Evolutionary conservation across 2,113 vertebrate genomes (phyloP).

Genomic region (Desmodus rotundus): DNA sequence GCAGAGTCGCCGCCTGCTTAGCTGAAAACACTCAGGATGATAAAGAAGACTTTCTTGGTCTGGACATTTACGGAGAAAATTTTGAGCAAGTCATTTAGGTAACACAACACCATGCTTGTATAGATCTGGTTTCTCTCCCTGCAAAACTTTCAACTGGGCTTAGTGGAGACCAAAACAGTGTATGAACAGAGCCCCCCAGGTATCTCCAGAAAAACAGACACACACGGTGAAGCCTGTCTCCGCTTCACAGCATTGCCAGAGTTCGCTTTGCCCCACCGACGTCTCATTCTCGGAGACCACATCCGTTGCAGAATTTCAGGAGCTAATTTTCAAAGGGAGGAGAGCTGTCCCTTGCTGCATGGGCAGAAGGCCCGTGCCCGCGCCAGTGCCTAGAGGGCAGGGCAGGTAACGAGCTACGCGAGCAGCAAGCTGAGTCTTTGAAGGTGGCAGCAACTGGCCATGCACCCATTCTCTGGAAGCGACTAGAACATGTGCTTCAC

Average conservation of each 20-base stretch:
- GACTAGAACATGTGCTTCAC: neutral
- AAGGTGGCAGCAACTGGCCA: neutral
- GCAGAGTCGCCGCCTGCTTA: neutral
- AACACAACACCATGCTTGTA: neutral
- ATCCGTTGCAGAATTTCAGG: neutral
- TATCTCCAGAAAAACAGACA: neutral
- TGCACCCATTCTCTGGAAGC: neutral
- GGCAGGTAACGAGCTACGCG: rapidly evolving
- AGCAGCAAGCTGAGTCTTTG: neutral
- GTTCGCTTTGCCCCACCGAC: neutral
- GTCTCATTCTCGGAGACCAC: neutral
- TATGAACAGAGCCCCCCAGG: neutral
- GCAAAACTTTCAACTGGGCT: neutral
- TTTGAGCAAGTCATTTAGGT: neutral
- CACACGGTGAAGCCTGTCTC: neutral
- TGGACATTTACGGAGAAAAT: neutral
- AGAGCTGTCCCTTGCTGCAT: rapidly evolving
- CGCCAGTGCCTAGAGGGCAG: neutral
- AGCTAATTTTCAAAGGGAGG: neutral
- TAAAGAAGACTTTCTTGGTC: neutral
- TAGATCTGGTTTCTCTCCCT: neutral
- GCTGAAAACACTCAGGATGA: neutral
- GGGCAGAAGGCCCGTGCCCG: neutral
- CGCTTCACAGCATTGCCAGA: neutral
- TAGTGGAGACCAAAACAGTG: neutral